These are phyloP conservation scores for Falco novaeseelandiae DNA, from an alignment of 2,797 vertebrate genomes.

Conservation along the genomic window DNA sequence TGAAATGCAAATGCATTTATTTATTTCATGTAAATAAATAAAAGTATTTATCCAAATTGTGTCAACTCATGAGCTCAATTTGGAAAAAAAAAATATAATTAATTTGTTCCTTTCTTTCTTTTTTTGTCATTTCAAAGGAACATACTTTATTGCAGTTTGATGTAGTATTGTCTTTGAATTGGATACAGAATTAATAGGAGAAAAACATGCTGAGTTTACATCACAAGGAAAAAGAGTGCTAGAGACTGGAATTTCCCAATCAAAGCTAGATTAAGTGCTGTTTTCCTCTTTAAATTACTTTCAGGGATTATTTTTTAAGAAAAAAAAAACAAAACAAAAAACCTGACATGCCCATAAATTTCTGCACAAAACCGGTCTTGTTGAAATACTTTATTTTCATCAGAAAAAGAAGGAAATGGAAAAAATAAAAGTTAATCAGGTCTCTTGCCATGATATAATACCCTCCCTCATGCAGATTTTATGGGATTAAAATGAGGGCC, in stretches of 20 bases:
- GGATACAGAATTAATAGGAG: neutral
- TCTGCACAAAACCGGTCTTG: fast-evolving
- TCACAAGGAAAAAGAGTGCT: neutral
- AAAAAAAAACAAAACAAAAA: too few relatives aligned
- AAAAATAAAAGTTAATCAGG: neutral
- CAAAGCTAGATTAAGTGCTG: neutral
- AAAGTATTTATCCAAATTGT: neutral
- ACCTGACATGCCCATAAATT: neutral
- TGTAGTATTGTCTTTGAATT: neutral
- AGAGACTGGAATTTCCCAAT: neutral
- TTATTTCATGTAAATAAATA: too few relatives aligned
- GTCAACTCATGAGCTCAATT: neutral
- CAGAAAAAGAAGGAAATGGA: neutral
- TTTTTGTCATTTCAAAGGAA: neutral
- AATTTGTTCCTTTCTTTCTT: neutral
- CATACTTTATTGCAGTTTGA: neutral
- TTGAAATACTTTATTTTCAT: neutral
- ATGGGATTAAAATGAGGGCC: neutral
- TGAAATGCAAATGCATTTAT: too few relatives aligned
- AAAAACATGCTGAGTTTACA: neutral
- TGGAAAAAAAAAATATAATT: neutral
- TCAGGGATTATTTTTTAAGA: neutral
- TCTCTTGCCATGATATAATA: neutral
- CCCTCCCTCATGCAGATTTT: neutral
- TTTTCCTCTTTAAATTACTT: neutral